phyloP scores from a whole-genome alignment of 2,888 invertebrate species.

The Chloroclysta siterata region DNA sequence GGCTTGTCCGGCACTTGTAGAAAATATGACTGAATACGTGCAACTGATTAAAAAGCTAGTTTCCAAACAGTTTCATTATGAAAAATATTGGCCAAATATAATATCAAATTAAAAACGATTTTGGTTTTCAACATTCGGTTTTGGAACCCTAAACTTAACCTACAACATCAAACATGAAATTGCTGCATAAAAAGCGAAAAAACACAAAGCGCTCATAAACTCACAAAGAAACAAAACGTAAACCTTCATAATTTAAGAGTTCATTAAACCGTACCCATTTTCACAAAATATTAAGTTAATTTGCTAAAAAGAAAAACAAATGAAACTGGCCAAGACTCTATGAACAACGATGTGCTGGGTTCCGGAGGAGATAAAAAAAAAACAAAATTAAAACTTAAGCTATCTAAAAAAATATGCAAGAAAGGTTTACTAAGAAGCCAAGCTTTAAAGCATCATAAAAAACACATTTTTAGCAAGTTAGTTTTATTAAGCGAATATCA shows the following conservation, averaged over 20 bases:
- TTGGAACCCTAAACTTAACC: slow-evolving; percentile 15
- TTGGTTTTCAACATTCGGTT: background rate
- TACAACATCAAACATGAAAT: slow-evolving; percentile 19
- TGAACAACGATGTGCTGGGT: background rate
- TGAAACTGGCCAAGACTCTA: slow-evolving; percentile 10
- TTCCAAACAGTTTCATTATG: no score
- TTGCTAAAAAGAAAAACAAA: slow-evolving; percentile 38
- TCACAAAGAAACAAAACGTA: slow-evolving; percentile 26
- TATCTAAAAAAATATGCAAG: no score
- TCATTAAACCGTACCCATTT: slow-evolving; percentile 32
- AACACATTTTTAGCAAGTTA: no score
- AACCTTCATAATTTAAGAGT: slow-evolving; percentile 32
- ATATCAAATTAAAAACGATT: background rate
- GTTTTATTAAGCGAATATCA: no score
- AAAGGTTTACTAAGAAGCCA: no score
- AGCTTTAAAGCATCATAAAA: no score
- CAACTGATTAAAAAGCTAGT: no score
- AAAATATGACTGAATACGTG: no score
- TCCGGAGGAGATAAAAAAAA: background rate
- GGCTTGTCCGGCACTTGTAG: no score
- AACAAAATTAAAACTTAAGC: no score
- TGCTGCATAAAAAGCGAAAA: slow-evolving; percentile 16
- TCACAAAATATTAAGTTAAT: slow-evolving; percentile 37
- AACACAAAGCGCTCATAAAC: slow-evolving; percentile 27
- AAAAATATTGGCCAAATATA: no score